Conservation (phyloP, 2,113 vertebrate genomes). For the Mus spicilegus region DNA sequence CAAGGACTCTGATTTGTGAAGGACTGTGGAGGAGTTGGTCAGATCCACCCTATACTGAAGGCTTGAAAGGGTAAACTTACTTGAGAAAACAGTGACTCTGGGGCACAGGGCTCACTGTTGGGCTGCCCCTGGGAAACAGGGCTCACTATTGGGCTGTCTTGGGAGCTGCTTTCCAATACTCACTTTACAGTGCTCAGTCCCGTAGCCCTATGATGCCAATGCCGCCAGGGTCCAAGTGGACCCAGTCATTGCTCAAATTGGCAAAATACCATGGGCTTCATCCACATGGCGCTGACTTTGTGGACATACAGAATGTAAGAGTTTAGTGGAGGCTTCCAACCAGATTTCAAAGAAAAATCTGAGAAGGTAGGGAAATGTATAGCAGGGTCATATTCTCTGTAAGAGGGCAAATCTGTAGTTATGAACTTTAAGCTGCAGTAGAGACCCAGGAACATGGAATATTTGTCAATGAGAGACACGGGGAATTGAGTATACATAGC, state of each 20-base stretch:
- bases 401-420: neutral
- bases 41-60: neutral
- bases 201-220: neutral
- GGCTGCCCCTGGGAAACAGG: neutral
- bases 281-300: neutral
- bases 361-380: neutral
- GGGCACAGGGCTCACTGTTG: neutral
- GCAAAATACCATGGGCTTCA: neutral
- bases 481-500: neutral
- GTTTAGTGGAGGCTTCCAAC: neutral
- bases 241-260: neutral
- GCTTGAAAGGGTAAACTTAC: neutral
- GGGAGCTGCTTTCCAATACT: neutral
- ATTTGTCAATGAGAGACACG: neutral
- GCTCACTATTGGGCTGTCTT: neutral
- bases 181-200: no score
- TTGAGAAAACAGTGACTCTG: neutral
- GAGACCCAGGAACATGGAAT: neutral
- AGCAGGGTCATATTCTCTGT: no score
- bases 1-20: no score
- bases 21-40: neutral
- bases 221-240: neutral
- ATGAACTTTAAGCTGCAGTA: neutral
- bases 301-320: neutral
- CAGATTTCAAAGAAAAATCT: neutral